A percentile compares a stretch with the other conserved stretches of the same genome.
These are phyloP conservation scores for Entomobrya multifasciata DNA, from an alignment of 2,888 invertebrate genomes.

Conservation along the genomic window DNA sequence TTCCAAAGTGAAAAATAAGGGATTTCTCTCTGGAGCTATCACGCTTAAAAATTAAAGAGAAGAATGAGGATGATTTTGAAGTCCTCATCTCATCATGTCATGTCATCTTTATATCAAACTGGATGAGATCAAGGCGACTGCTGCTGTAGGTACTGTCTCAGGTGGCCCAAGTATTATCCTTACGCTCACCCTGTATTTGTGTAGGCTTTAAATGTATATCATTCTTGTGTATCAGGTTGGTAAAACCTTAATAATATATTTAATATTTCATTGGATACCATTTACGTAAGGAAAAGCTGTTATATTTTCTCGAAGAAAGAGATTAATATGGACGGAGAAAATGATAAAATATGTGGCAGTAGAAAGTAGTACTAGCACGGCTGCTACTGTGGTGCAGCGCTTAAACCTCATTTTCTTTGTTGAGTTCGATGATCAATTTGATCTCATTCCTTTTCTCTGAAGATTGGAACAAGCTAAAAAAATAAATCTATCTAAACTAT, in stretches of 20 bases:
- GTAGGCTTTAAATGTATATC: too few species aligned
- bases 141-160: not conserved
- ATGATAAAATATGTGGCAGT: slow-evolving; percentile 27
- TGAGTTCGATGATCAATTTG: slow-evolving; percentile 19
- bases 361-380: too few species aligned
- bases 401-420: not conserved
- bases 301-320: slow-evolving; percentile 10
- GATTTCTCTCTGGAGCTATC: too few species aligned
- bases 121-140: not conserved
- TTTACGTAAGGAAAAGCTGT: not conserved
- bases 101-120: slow-evolving; percentile 1
- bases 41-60: not conserved
- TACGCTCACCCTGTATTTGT: too few species aligned
- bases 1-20: too few species aligned
- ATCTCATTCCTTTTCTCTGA: slow-evolving; percentile 11
- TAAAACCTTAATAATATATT: not conserved
- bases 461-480: too few species aligned
- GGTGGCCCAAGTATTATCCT: too few species aligned
- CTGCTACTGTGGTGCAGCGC: not conserved
- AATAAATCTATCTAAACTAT: too few species aligned
- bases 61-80: not conserved
- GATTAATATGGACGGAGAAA: slow-evolving; percentile 18
- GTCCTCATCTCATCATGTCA: slow-evolving; percentile 2
- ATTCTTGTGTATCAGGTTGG: not conserved
- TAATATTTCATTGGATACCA: not conserved